Conservation (phyloP, 2,113 vertebrate genomes). For the Geothlypis trichas region DNA sequence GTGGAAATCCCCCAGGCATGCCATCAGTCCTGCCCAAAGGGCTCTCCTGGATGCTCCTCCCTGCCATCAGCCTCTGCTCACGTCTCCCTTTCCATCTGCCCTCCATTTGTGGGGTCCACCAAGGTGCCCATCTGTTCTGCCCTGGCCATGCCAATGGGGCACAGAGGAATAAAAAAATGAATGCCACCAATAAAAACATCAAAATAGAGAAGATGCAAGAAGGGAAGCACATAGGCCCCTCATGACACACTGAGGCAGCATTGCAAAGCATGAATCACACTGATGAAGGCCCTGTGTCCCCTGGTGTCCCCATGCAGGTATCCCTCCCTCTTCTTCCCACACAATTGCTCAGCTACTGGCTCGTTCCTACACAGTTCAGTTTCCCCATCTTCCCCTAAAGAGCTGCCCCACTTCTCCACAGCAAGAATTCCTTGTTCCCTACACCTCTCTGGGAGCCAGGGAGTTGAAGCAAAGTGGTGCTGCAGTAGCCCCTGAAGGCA, state of each 20-base stretch:
- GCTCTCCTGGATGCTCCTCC: fast-evolving
- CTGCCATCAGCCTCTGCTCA: background rate
- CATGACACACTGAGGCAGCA: background rate
- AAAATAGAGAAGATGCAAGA: background rate
- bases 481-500: background rate
- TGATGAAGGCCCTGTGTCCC: background rate
- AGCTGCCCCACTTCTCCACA: background rate
- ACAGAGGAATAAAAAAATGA: background rate
- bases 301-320: background rate
- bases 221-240: background rate
- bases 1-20: background rate
- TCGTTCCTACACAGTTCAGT: fast-evolving
- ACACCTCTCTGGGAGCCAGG: background rate
- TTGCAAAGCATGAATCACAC: background rate
- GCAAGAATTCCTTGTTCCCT: background rate
- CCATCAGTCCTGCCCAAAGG: background rate
- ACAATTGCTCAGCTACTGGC: background rate
- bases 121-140: background rate
- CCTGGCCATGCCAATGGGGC: fast-evolving
- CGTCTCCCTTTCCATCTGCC: fast-evolving
- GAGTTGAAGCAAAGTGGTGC: background rate
- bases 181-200: background rate
- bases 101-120: fast-evolving
- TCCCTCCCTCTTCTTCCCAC: background rate
- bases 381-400: background rate